Evolutionary conservation across 2,888 invertebrate genomes (phyloP).

Genomic region (Helobdella robusta): DNA sequence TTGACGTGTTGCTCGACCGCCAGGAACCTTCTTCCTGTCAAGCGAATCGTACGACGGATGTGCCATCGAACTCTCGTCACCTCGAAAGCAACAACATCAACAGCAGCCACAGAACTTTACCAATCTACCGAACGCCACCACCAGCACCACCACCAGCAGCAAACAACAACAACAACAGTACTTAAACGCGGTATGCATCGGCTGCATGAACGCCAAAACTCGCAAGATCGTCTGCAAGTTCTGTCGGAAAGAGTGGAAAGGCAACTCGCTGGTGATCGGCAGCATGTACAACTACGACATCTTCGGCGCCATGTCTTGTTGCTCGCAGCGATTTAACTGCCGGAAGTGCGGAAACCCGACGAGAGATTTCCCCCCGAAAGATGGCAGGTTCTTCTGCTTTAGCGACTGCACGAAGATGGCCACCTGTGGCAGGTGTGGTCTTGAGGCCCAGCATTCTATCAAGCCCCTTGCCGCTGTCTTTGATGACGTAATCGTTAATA

Average conservation of each 20-base stretch:
- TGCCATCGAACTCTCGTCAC: background rate
- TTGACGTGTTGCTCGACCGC: background rate
- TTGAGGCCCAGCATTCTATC: slow-evolving; percentile 12
- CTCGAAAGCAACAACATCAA: background rate
- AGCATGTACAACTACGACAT: slow-evolving; percentile 98
- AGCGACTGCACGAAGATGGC: slow-evolving; percentile 4
- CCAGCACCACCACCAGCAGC: slow-evolving; percentile 31
- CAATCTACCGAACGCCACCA: background rate
- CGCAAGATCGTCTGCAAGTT: slow-evolving; percentile 39
- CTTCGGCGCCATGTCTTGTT: slow-evolving; percentile 92
- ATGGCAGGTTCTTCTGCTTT: background rate
- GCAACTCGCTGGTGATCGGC: slow-evolving; percentile 68
- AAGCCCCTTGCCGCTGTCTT: slow-evolving; percentile 11
- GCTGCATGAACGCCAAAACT: slow-evolving; percentile 61
- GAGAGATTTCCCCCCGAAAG: slow-evolving; percentile 8
- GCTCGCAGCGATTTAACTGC: slow-evolving; percentile 83
- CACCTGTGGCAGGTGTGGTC: slow-evolving; percentile 16
- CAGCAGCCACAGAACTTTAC: background rate
- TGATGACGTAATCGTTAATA: too few relatives aligned
- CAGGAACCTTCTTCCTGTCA: slow-evolving; percentile 84
- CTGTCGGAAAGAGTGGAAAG: slow-evolving; percentile 55
- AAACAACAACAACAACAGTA: slow-evolving; percentile 75
- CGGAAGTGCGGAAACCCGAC: slow-evolving; percentile 64
- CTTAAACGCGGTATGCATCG: slow-evolving; percentile 87
- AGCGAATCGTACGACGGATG: slow-evolving; percentile 59